A percentile compares a stretch with the other conserved stretches of the same genome.
Conservation (phyloP, 2,113 vertebrate species). For the Macquaria australasica region DNA sequence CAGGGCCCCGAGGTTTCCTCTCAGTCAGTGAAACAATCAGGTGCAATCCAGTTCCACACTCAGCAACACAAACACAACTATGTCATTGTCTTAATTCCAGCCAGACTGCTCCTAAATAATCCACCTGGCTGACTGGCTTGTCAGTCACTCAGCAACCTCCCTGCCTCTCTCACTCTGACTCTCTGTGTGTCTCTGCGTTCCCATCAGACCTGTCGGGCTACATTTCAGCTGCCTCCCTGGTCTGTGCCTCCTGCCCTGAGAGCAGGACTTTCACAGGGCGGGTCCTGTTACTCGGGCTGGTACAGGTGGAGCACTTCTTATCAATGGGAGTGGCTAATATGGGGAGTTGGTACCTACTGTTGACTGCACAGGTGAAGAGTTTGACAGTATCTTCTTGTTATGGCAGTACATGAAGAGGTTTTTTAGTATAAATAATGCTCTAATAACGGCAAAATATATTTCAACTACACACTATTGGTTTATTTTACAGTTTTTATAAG, state of each 20-base stretch:
- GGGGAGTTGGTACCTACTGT: constrained; percentile 22
- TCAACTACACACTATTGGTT: not conserved
- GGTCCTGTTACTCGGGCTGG: constrained; percentile 40
- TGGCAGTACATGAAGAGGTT: not conserved
- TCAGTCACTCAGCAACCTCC: constrained; percentile 57
- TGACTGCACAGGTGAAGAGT: constrained; percentile 3
- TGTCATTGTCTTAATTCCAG: constrained; percentile 47
- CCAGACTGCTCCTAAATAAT: constrained; percentile 30
- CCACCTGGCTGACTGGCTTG: constrained; percentile 66
- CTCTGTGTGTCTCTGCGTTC: constrained; percentile 51
- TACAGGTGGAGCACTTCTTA: constrained; percentile 67
- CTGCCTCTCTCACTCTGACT: constrained; percentile 20
- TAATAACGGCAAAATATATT: not conserved
- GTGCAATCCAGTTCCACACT: constrained; percentile 39
- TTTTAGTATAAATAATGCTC: not conserved
- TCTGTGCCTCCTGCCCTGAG: constrained; percentile 32
- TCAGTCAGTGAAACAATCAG: constrained; percentile 47
- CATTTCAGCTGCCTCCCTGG: constrained; percentile 77
- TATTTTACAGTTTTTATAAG: not conserved
- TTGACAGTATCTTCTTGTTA: not conserved
- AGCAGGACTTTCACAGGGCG: constrained; percentile 60
- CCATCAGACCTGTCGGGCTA: constrained; percentile 82
- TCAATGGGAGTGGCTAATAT: constrained; percentile 30
- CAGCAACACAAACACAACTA: constrained; percentile 47
- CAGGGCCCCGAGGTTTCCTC: constrained; percentile 14